These are phyloP conservation scores for Mechanitis mazaeus DNA, from an alignment of 2,888 invertebrate genomes.

Conservation along the genomic window DNA sequence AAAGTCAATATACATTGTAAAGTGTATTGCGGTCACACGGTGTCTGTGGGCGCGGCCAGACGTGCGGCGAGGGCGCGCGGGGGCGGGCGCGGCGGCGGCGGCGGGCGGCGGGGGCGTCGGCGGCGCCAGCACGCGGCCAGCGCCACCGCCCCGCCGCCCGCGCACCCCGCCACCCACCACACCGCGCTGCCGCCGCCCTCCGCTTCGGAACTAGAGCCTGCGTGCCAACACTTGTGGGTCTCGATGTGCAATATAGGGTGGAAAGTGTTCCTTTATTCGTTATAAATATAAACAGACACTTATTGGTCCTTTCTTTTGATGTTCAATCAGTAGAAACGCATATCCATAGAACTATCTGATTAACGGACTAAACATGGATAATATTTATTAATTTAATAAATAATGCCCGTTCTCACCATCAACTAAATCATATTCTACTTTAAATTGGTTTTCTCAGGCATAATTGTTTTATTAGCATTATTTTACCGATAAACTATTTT, in stretches of 20 bases:
- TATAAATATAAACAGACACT: not conserved
- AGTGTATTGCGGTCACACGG: slow-evolving; percentile 66
- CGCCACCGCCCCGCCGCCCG: slow-evolving; percentile 37
- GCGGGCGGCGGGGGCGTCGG: slow-evolving; percentile 57
- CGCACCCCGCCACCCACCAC: slow-evolving; percentile 42
- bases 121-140: slow-evolving; percentile 49
- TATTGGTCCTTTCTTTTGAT: not conserved
- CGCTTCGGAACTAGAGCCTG: slow-evolving; percentile 45
- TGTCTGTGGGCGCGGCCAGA: slow-evolving; percentile 54
- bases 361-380: too few species aligned
- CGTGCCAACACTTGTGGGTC: slow-evolving; percentile 20
- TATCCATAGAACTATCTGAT: too few species aligned
- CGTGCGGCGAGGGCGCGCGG: slow-evolving; percentile 64
- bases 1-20: slow-evolving; percentile 43
- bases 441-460: too few species aligned
- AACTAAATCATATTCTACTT: too few species aligned
- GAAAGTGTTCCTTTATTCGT: not conserved
- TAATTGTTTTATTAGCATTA: too few species aligned
- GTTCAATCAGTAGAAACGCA: not conserved
- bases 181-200: slow-evolving; percentile 40
- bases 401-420: too few species aligned
- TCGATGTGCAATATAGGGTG: not conserved
- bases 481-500: too few species aligned
- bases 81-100: slow-evolving; percentile 50
- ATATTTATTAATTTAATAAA: too few species aligned